Percentiles rank a stretch among this genome's conserved stretches.
Conservation (phyloP, 1,140 invertebrate genomes). For the Pseudomyrmex pallidus region DNA sequence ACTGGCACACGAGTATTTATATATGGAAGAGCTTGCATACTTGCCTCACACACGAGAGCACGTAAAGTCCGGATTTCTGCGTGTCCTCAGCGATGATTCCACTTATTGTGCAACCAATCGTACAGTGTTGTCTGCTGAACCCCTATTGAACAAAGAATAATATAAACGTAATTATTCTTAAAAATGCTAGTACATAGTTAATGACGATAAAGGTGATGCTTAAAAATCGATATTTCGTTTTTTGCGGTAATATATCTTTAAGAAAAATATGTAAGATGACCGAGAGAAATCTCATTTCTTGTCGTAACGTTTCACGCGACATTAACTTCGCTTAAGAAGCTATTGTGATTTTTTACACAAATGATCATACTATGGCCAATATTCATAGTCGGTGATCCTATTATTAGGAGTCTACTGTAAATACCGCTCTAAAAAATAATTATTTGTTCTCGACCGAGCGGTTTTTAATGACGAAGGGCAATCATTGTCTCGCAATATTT, state of each 20-base stretch:
- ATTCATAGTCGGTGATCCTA: too few species aligned
- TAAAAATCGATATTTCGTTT: too few species aligned
- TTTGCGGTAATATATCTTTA: too few species aligned
- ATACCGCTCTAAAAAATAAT: neutral
- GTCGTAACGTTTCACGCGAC: neutral
- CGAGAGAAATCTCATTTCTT: too few species aligned
- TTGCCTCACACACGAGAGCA: slow-evolving; percentile 51
- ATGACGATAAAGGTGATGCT: too few species aligned
- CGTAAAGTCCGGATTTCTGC: slow-evolving; percentile 33
- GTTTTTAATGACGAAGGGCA: neutral
- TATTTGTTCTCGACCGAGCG: neutral
- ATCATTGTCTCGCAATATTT: slow-evolving; percentile 1
- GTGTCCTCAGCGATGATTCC: slow-evolving; percentile 30
- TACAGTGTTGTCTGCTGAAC: neutral
- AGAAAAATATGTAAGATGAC: too few species aligned
- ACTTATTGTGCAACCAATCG: slow-evolving; percentile 29
- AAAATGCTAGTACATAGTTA: too few species aligned
- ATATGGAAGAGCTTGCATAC: slow-evolving; percentile 71
- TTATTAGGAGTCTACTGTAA: too few species aligned
- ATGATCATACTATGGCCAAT: neutral
- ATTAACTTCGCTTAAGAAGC: neutral
- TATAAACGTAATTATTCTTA: too few species aligned
- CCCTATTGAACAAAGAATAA: neutral
- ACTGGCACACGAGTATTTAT: slow-evolving; percentile 79
- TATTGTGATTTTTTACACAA: neutral